These are phyloP conservation scores for Drosophila macrospina DNA, from an alignment of 2,888 invertebrate genomes.

Conservation along the genomic window DNA sequence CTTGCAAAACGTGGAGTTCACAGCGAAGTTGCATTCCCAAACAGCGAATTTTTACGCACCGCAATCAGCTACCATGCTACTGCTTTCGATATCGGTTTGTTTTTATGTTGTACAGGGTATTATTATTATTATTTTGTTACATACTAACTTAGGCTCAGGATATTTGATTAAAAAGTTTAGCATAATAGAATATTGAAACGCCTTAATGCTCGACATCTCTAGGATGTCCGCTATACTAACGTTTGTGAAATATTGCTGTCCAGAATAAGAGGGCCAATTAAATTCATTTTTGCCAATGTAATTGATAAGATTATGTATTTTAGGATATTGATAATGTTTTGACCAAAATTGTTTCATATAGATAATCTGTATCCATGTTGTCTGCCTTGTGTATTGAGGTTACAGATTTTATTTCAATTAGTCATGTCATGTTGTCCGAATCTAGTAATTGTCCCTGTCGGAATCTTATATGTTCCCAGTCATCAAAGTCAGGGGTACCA, in stretches of 20 bases:
- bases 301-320: conserved; percentile 10
- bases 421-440: neutral
- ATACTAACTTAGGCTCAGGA: neutral
- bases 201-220: conserved; percentile 10
- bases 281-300: conserved; percentile 13
- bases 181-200: conserved; percentile 4
- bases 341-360: conserved; percentile 6
- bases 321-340: conserved; percentile 15
- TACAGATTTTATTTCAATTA: conserved; percentile 16
- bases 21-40: neutral
- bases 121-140: neutral
- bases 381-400: conserved; percentile 2
- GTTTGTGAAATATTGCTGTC: conserved; percentile 9
- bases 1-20: neutral
- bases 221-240: conserved; percentile 7
- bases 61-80: neutral
- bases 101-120: neutral
- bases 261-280: conserved; percentile 15
- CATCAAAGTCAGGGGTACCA: conserved; percentile 15
- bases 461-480: conserved; percentile 14
- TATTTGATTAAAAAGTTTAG: too few species aligned
- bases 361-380: neutral
- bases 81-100: neutral
- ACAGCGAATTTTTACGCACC: neutral
- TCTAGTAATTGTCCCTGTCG: conserved; percentile 20